These are phyloP conservation scores for Pocillopora verrucosa DNA, from an alignment of 64 coral and sea anemone species.

Conservation along the genomic window DNA sequence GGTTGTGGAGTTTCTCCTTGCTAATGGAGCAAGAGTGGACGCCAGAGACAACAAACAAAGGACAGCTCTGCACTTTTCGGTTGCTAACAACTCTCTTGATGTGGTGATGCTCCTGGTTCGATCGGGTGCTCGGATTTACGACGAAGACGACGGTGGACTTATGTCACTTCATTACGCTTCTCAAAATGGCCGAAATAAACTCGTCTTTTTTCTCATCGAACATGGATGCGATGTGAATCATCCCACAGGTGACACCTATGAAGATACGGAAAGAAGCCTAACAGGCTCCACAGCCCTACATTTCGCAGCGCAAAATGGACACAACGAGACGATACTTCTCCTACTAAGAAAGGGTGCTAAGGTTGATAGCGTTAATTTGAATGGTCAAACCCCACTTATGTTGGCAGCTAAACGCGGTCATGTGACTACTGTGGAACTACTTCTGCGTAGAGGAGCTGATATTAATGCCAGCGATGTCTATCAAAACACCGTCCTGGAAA, in stretches of 20 bases:
- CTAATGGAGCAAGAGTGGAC: background rate
- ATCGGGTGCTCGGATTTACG: background rate
- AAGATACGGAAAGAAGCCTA: background rate
- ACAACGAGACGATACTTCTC: background rate
- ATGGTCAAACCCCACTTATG: background rate
- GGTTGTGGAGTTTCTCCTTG: slow-evolving; percentile 2
- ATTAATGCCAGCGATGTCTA: background rate
- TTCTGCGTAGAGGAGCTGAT: background rate
- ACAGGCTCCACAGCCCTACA: background rate
- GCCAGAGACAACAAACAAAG: background rate
- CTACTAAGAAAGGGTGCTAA: background rate
- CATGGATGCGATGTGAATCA: background rate
- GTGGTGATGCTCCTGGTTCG: background rate
- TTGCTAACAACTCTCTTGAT: background rate
- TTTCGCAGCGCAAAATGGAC: background rate
- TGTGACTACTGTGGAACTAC: background rate
- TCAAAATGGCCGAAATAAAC: background rate
- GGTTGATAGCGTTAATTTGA: background rate
- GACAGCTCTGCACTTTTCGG: background rate
- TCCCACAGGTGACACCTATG: background rate
- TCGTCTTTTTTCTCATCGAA: background rate
- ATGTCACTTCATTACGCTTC: background rate
- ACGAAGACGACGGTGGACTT: background rate
- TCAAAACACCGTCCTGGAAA: background rate
- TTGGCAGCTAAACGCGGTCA: background rate